Percentiles rank a stretch among this genome's conserved stretches.
Conservation (phyloP, 1,140 invertebrate genomes). For the Armadillidium nasatum region DNA sequence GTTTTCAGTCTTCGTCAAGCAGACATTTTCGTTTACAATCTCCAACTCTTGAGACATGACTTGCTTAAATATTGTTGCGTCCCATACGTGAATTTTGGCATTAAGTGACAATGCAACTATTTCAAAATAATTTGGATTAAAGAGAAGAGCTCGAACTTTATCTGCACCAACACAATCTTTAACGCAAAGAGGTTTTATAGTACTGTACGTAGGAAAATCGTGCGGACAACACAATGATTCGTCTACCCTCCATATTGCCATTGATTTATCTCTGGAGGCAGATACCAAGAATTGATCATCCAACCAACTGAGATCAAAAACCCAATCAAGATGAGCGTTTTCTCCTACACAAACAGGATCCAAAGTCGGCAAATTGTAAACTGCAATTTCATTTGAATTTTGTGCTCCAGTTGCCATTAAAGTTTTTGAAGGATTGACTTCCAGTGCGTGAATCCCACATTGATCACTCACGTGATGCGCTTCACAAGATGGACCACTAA, state of each 20-base stretch:
- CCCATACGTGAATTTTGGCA: slow-evolving; percentile 10
- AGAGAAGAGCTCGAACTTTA: slow-evolving; percentile 81
- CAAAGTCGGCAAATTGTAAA: slow-evolving; percentile 86
- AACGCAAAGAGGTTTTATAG: slow-evolving; percentile 37
- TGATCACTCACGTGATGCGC: slow-evolving; percentile 43
- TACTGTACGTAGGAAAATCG: slow-evolving; percentile 29
- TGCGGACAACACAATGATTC: slow-evolving; percentile 16
- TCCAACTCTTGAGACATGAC: slow-evolving; percentile 5
- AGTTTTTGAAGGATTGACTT: slow-evolving; percentile 87
- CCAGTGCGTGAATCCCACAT: slow-evolving; percentile 84
- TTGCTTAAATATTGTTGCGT: background rate
- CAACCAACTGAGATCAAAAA: slow-evolving; percentile 92
- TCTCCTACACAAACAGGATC: slow-evolving; percentile 94
- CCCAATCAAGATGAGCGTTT: slow-evolving; percentile 84
- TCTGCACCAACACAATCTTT: slow-evolving; percentile 41
- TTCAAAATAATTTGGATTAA: slow-evolving; percentile 63
- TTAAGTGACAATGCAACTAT: background rate
- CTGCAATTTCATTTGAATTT: slow-evolving; percentile 86
- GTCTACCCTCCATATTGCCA: slow-evolving; percentile 55
- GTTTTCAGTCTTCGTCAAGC: background rate
- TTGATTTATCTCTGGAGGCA: slow-evolving; percentile 76
- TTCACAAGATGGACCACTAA: slow-evolving; percentile 51
- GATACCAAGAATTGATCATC: slow-evolving; percentile 93
- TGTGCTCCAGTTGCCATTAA: slow-evolving; percentile 86
- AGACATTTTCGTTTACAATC: slow-evolving; percentile 4